These are phyloP conservation scores for Miichthys miiuy DNA, from an alignment of 2,797 vertebrate species.

Conservation along the genomic window DNA sequence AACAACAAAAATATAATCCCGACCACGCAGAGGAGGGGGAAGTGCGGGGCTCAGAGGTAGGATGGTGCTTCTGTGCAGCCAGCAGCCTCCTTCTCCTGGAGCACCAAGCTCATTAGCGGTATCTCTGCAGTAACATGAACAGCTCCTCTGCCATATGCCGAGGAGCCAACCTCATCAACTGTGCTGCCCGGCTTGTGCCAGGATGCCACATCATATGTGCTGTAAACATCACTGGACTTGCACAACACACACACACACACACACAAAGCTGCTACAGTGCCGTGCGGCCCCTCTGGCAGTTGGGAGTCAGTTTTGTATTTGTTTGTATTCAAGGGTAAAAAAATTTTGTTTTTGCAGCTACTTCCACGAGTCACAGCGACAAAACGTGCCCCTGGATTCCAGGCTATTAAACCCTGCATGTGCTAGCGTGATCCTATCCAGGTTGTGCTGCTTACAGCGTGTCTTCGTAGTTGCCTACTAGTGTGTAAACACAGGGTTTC, in stretches of 20 bases:
- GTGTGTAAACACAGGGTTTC: conserved; percentile 34
- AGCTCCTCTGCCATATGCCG: conserved; percentile 82
- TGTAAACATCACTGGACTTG: conserved; percentile 77
- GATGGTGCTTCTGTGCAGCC: conserved; percentile 62
- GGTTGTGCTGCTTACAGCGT: conserved; percentile 6
- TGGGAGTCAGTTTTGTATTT: conserved; percentile 42
- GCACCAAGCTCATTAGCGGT: conserved; percentile 78
- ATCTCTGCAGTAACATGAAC: conserved; percentile 81
- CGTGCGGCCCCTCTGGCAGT: conserved; percentile 15
- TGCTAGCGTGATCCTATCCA: conserved; percentile 10
- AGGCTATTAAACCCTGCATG: conserved; percentile 9
- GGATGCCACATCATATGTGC: conserved; percentile 75
- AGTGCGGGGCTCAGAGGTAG: conserved; percentile 25
- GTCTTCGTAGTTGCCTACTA: conserved; percentile 19
- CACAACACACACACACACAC: conserved; percentile 20
- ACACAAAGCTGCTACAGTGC: conserved; percentile 49
- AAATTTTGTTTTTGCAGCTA: conserved; percentile 43
- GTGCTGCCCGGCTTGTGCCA: conserved; percentile 74
- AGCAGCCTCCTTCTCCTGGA: conserved; percentile 75
- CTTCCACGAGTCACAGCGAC: conserved; percentile 40
- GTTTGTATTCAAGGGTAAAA: conserved; percentile 48
- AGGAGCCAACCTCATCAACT: conserved; percentile 77
- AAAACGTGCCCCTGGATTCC: conserved; percentile 8
- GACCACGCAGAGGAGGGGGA: conserved; percentile 9
- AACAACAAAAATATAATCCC: conserved; percentile 9